These are phyloP conservation scores for Drosophila dunni DNA, from an alignment of 1,140 invertebrate species.

Conservation along the genomic window DNA sequence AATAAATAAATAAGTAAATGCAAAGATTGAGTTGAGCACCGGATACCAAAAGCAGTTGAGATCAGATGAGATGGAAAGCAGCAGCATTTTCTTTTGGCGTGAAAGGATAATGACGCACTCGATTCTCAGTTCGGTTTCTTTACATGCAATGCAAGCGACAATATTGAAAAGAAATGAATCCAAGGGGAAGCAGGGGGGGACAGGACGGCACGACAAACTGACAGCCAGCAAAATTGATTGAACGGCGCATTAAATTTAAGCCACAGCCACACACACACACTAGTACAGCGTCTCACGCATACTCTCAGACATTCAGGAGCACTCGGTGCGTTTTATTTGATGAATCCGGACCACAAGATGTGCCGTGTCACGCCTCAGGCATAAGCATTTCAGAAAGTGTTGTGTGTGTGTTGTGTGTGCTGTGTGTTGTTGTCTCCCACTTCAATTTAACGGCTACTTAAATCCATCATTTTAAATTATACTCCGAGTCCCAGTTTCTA, in stretches of 20 bases:
- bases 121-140: constrained; percentile 18
- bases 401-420: not conserved
- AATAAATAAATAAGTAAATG: constrained; percentile 68
- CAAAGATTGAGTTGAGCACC: constrained; percentile 28
- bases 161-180: constrained; percentile 51
- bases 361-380: constrained; percentile 20
- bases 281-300: not conserved
- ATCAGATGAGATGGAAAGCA: not conserved
- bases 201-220: not conserved
- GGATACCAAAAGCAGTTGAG: not conserved
- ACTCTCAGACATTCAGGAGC: not conserved
- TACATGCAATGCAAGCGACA: constrained; percentile 59
- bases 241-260: constrained; percentile 77
- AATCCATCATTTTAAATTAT: constrained; percentile 65
- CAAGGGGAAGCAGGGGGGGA: not conserved
- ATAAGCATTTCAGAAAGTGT: constrained; percentile 3
- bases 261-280: constrained; percentile 34
- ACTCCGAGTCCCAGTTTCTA: no score
- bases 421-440: constrained; percentile 16
- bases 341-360: constrained; percentile 6
- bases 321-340: constrained; percentile 14
- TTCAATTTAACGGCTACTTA: constrained; percentile 56
- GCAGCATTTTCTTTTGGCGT: constrained; percentile 22
- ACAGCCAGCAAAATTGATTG: constrained; percentile 64
- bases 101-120: constrained; percentile 73